Evolutionary conservation across 1,140 invertebrate genomes (phyloP).

Genomic region (Drosophila lini): DNA sequence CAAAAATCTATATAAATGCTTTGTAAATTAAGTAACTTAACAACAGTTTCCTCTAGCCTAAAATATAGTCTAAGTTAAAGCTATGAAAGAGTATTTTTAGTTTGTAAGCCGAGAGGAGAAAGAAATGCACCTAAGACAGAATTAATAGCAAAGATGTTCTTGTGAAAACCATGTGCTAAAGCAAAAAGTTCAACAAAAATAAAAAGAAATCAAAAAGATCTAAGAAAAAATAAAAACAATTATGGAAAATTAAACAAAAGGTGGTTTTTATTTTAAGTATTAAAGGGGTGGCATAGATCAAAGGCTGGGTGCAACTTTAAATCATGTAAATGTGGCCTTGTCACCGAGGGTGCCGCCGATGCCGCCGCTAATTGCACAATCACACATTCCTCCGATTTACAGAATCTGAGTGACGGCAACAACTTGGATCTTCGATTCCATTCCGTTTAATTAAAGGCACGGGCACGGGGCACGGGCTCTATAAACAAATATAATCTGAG

Average conservation of each 20-base stretch:
- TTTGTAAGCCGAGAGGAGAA: conserved; percentile 47
- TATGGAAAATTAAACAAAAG: conserved; percentile 23
- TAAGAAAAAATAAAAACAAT: conserved; percentile 41
- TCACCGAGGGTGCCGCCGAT: conserved; percentile 37
- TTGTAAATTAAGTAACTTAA: conserved; percentile 67
- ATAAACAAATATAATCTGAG: conserved; percentile 75
- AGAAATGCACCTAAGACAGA: conserved; percentile 45
- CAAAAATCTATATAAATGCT: conserved; percentile 11
- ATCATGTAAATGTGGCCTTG: conserved; percentile 63
- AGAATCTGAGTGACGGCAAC: conserved; percentile 65
- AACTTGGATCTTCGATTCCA: conserved; percentile 57
- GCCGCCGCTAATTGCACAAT: conserved; percentile 74
- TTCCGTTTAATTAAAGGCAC: conserved; percentile 75
- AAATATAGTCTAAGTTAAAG: conserved; percentile 52
- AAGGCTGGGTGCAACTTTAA: conserved; percentile 53
- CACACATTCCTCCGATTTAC: conserved; percentile 60
- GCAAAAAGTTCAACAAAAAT: conserved; percentile 36
- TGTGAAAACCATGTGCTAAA: conserved; percentile 57
- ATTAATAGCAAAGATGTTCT: conserved; percentile 32
- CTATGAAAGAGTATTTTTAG: conserved; percentile 76
- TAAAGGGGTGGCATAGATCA: conserved; percentile 34
- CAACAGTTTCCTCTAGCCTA: conserved; percentile 64
- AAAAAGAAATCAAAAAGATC: conserved; percentile 11
- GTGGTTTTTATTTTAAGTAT: background rate
- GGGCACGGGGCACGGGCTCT: conserved; percentile 19